Evolutionary conservation across 1,140 invertebrate species (phyloP).

Genomic region (Gryon sp.): DNA sequence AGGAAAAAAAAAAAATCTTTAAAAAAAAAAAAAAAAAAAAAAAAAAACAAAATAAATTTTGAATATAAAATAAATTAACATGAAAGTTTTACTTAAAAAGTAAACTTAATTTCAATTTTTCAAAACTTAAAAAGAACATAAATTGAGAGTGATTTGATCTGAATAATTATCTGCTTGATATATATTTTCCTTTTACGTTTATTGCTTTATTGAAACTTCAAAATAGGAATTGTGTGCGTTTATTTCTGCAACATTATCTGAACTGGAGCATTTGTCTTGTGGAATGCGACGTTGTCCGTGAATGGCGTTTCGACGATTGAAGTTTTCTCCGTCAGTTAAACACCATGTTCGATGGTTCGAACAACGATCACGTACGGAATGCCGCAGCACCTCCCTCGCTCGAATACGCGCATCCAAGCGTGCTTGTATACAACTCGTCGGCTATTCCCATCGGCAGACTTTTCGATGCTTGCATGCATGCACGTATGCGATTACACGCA

Average conservation of each 20-base stretch:
- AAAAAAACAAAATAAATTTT: too few relatives aligned
- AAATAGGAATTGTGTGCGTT: background rate
- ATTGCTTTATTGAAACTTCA: too few relatives aligned
- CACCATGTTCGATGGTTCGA: constrained; percentile 64
- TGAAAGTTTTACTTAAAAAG: too few relatives aligned
- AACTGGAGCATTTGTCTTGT: constrained; percentile 4
- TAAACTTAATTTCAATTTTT: too few relatives aligned
- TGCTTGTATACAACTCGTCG: constrained; percentile 6
- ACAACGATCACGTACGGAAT: constrained; percentile 51
- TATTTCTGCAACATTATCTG: background rate
- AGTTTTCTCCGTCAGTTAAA: constrained; percentile 10
- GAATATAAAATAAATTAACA: too few relatives aligned
- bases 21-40: too few relatives aligned
- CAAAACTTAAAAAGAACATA: too few relatives aligned
- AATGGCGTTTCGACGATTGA: constrained; percentile 5
- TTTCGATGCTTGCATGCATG: too few relatives aligned
- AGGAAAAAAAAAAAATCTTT: too few relatives aligned
- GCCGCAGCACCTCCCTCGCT: constrained; percentile 49
- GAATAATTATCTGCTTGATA: too few relatives aligned
- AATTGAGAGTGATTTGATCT: too few relatives aligned
- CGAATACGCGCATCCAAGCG: constrained; percentile 10
- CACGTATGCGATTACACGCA: constrained; percentile 58
- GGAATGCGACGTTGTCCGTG: constrained; percentile 6
- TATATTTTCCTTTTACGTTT: too few relatives aligned
- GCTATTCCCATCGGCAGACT: constrained; percentile 52